These are phyloP conservation scores for Centrocercus urophasianus DNA, from an alignment of 2,113 vertebrate genomes.

Conservation along the genomic window DNA sequence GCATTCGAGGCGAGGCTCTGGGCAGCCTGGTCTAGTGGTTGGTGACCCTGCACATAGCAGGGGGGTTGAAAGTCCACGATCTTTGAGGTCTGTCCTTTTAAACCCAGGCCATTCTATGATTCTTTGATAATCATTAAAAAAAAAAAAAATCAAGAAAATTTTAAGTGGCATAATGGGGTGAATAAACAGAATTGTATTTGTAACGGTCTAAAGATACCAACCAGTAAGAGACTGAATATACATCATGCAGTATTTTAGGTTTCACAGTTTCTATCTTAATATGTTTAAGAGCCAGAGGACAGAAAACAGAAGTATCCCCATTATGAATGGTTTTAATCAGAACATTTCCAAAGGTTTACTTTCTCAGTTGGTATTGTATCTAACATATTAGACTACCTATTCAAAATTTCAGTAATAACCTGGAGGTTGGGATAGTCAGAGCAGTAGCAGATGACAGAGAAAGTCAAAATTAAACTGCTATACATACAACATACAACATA, in stretches of 20 bases:
- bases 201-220: neutral
- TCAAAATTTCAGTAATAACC: neutral
- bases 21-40: too few relatives aligned
- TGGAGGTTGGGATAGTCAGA: accelerated
- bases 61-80: too few relatives aligned
- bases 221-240: neutral
- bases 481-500: neutral
- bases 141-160: neutral
- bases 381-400: neutral
- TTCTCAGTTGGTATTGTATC: neutral
- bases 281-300: neutral
- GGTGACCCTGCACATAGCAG: too few relatives aligned
- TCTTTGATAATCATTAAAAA: neutral
- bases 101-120: too few relatives aligned
- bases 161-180: neutral
- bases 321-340: accelerated
- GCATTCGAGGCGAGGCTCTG: too few relatives aligned
- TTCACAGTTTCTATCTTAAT: neutral
- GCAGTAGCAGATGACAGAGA: neutral
- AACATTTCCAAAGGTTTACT: neutral
- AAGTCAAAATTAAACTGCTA: neutral
- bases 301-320: neutral
- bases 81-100: too few relatives aligned
- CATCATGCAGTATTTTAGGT: neutral
- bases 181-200: neutral